These are phyloP conservation scores for Leptinotarsa tumamoca DNA, from an alignment of 2,888 invertebrate genomes.

Conservation along the genomic window DNA sequence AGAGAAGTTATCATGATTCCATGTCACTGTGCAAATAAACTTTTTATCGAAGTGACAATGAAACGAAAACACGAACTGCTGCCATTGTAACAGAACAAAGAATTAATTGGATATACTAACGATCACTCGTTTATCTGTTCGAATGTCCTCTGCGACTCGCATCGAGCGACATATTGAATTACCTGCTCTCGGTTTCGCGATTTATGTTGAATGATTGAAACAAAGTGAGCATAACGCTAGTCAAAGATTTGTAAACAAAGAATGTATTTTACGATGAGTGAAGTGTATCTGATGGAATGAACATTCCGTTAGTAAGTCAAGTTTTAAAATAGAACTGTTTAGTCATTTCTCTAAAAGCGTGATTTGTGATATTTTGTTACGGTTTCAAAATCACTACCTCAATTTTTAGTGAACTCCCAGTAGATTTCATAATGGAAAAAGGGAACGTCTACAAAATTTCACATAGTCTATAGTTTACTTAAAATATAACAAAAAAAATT, in stretches of 20 bases:
- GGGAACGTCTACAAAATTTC: too few species aligned
- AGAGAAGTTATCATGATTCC: neutral
- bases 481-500: too few species aligned
- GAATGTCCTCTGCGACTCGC: slow-evolving; percentile 27
- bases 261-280: slow-evolving; percentile 16
- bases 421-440: too few species aligned
- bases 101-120: slow-evolving; percentile 45
- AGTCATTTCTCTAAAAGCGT: too few species aligned
- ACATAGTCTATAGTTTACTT: too few species aligned
- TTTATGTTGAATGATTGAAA: slow-evolving; percentile 38
- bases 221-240: slow-evolving; percentile 36
- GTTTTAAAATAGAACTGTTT: too few species aligned
- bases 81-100: slow-evolving; percentile 41
- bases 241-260: slow-evolving; percentile 38
- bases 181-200: slow-evolving; percentile 37
- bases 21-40: slow-evolving; percentile 25
- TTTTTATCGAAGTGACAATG: slow-evolving; percentile 35
- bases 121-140: slow-evolving; percentile 32
- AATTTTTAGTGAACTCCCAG: too few species aligned
- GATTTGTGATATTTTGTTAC: neutral
- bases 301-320: too few species aligned
- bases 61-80: slow-evolving; percentile 38
- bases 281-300: neutral
- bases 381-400: too few species aligned
- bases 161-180: slow-evolving; percentile 38